Evolutionary conservation across 2,113 vertebrate species (phyloP), one percentile per base, ranked within the genome.

Genomic region (Anguilla japonica): DNA sequence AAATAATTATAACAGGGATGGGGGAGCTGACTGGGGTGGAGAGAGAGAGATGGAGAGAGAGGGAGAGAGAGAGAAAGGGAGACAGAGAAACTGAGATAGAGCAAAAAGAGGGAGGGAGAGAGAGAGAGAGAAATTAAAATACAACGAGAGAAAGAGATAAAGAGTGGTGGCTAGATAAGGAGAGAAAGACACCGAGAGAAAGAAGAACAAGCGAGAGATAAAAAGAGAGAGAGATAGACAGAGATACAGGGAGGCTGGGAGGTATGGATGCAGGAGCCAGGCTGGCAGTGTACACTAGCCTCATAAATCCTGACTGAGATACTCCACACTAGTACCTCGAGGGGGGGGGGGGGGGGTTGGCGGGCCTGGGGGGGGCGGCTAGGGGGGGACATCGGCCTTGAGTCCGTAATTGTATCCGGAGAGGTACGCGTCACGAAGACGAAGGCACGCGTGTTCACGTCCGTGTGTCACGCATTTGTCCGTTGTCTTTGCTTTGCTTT

Each of bases 291-390:
- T 53, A 53, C 50, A 53, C 9, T 11, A 53, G 50, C 11, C 50
- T 53, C 50, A 11, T 53, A 53, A 9, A 5, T 53, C 50, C 13
- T 11, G 50, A 53, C 50, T 53, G 50, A 53, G 50, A 63, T 63
- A 20, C 56, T 57, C 5, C 1, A 92, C 92, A 91, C 91, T 94
- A 93, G n/a, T n/a, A n/a, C n/a, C 92, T 92, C 93, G 92, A 88
- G 93, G 92, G 93, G 91, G 91, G 92, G 92, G 92, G 93, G 92
- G 93, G 93, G 92, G 91, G 94, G 93, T 92, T 92, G 93, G 92
- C 34, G 34, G 34, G 34, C 34, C 34, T 34, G 34, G 34, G 34
- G 34, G 34, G 34, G 34, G 34, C 1, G 34, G 34, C 34, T 34
- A 34, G 89, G 94, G 92, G 93, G 91, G 90, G 88, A 11, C 2